phyloP scores from a whole-genome alignment of 2,113 vertebrate genomes.

The Hippolais icterina region DNA sequence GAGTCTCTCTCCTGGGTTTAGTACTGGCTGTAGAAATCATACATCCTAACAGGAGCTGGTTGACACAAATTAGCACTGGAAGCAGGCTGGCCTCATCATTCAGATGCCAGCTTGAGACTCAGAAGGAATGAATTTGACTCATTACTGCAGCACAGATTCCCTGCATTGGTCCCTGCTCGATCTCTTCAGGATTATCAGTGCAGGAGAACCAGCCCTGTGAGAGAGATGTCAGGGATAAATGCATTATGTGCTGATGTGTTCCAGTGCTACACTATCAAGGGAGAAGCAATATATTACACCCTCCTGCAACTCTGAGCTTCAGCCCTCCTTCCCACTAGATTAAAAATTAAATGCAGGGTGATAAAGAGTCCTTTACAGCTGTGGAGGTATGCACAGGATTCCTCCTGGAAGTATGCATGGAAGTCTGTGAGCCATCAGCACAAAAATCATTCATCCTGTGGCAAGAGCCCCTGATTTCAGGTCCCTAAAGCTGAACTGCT shows the following conservation, averaged over 20 bases:
- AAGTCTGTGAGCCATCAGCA: neutral
- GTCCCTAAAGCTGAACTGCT: neutral
- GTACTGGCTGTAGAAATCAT: neutral
- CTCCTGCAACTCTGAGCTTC: neutral
- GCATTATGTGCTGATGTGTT: neutral
- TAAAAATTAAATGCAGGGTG: neutral
- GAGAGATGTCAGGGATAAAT: neutral
- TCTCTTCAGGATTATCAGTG: neutral
- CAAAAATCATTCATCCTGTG: neutral
- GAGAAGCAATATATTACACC: neutral
- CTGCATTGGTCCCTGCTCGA: neutral
- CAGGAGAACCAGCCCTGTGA: neutral
- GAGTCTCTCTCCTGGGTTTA: neutral
- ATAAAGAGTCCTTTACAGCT: neutral
- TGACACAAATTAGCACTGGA: neutral
- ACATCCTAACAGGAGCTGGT: neutral
- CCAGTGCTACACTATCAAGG: neutral
- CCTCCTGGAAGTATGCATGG: neutral
- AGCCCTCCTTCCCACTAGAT: neutral
- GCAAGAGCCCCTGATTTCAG: neutral
- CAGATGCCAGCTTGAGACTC: neutral
- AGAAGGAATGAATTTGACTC: neutral
- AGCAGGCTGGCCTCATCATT: neutral
- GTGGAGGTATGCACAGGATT: neutral
- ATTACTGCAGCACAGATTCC: neutral